Base-by-base conservation (phyloP, 2,888 invertebrate species). In the Mythimna impura region DNA sequence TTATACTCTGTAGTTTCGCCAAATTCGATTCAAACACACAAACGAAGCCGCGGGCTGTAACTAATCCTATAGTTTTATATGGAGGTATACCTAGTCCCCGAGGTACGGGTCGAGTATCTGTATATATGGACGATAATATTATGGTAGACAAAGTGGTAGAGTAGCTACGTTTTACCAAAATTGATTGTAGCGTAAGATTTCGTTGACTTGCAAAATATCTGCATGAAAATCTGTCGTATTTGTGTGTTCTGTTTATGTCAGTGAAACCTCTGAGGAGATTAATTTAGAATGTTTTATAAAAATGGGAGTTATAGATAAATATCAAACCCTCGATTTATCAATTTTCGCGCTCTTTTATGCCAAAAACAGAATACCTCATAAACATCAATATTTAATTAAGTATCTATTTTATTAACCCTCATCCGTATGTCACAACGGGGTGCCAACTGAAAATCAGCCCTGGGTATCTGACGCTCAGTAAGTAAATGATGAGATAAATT, bases 1-100 rank as follows among this genome's bases (percentile, higher is more conserved):
- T 68, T 71, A 71, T 57, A 57, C 52, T 17, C 22, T 43, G 25
- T 63, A 63, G 62, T 74, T 55, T 68, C 20, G 25, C 64, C 43
- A 78, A 78, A 82, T 78, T 79, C 65, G 57, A 80, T 82, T 80
- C 17, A 55, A 58, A 80, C 78, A 61, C 22, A 57, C 54, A 68
- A 82, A 82, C 70, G 14, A 43, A 70, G 12, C 67, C 61, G 52
- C 60, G 40, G 30, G 40, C 66, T 61, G 66, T 64, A 61, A 74
- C 60, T 66, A 77, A 82, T 73, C 43, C 70, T 36, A 65, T 55
- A 82, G 73, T 82, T 78, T 82, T 65, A 67, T 66, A 52, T n/a
- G 17, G 25, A 36, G 10, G 25, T 68, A 75, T 52, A 55, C 10
- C 2, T 66, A 34, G 9, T 74, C 79, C 65, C 80, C 14, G 14